Evolutionary conservation across 2,113 vertebrate species (phyloP).

Genomic region (Dipodomys stephensi): DNA sequence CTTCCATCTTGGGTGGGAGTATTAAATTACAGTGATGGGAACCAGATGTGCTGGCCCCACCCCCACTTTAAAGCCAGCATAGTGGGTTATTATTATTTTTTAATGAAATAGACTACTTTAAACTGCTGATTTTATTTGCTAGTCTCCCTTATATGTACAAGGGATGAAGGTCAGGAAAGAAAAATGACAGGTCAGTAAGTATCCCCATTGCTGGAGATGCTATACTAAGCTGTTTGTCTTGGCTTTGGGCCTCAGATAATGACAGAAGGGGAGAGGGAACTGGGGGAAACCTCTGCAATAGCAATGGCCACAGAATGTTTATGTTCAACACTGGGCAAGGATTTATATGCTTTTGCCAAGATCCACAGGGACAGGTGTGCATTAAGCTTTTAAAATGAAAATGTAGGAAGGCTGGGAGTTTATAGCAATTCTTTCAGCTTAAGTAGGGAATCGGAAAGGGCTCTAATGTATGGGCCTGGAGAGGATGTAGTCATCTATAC

Average conservation of each 20-base stretch:
- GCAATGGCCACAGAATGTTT: not conserved
- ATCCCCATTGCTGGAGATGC: not conserved
- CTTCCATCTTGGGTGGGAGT: conserved; percentile 46
- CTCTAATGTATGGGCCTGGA: not conserved
- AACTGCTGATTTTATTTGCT: conserved; percentile 56
- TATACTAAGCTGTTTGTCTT: not conserved
- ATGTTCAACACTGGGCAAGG: not conserved
- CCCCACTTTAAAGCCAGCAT: conserved; percentile 22
- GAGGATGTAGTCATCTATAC: not conserved
- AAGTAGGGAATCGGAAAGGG: not conserved
- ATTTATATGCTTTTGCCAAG: not conserved
- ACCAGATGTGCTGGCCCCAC: conserved; percentile 67
- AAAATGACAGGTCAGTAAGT: not conserved
- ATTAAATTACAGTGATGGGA: conserved; percentile 54
- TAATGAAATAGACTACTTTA: conserved; percentile 62
- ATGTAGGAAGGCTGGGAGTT: not conserved
- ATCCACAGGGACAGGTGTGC: not conserved
- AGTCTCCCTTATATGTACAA: not conserved
- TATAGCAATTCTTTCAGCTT: not conserved
- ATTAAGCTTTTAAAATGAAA: conserved; percentile 49
- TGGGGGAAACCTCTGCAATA: not conserved
- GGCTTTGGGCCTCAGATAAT: not conserved
- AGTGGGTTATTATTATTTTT: not conserved
- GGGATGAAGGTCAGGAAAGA: conserved; percentile 33
- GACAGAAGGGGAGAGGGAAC: not conserved